phyloP scores from a whole-genome alignment of 2,888 invertebrate species.

The Drosophila subquinaria region DNA sequence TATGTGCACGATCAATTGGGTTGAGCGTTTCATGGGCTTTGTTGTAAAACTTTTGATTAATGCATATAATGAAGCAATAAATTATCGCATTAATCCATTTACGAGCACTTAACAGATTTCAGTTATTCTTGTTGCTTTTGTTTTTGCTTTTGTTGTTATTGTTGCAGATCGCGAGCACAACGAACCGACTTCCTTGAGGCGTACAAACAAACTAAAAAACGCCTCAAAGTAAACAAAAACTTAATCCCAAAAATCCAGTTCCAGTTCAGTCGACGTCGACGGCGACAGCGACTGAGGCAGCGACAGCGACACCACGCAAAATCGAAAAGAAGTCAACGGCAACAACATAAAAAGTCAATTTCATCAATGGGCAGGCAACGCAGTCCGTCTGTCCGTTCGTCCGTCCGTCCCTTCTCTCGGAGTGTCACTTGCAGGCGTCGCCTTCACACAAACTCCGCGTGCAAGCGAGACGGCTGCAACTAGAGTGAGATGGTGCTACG shows the following conservation, averaged over 20 bases:
- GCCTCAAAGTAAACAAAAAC: conserved; percentile 83
- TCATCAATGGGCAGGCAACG: conserved; percentile 81
- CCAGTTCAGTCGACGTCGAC: conserved; percentile 38
- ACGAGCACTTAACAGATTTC: conserved; percentile 62
- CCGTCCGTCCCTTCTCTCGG: conserved; percentile 26
- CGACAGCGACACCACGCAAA: conserved; percentile 51
- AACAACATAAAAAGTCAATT: conserved; percentile 83
- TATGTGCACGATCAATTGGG: conserved; percentile 24
- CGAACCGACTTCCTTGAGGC: conserved; percentile 82
- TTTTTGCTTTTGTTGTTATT: conserved; percentile 27
- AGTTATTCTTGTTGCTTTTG: conserved; percentile 22
- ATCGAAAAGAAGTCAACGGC: conserved; percentile 70
- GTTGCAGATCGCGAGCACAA: conserved; percentile 54
- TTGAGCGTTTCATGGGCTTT: conserved; percentile 54
- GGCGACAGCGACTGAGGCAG: conserved; percentile 11
- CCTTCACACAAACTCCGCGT: conserved; percentile 56
- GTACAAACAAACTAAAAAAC: conserved; percentile 84
- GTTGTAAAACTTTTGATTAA: conserved; percentile 65
- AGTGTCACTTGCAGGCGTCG: conserved; percentile 75
- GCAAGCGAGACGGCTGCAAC: conserved; percentile 19
- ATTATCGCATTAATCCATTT: conserved; percentile 70
- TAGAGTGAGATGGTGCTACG: conserved; percentile 37
- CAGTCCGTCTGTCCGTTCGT: conserved; percentile 22
- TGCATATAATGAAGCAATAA: conserved; percentile 63
- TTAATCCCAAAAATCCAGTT: conserved; percentile 83